These are phyloP conservation scores for Andrena marginata DNA, from an alignment of 2,888 invertebrate genomes.

Conservation along the genomic window DNA sequence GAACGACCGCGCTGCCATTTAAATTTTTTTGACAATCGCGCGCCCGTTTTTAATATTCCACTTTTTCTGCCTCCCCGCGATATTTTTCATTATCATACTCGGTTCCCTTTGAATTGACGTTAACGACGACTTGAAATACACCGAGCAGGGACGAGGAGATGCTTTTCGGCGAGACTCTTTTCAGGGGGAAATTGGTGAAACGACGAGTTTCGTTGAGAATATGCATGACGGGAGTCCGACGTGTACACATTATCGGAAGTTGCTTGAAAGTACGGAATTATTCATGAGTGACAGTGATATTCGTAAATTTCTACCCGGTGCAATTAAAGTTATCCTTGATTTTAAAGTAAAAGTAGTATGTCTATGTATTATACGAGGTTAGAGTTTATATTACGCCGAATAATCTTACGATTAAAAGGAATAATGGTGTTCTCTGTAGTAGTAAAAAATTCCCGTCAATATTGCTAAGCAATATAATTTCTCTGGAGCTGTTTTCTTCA, in stretches of 20 bases:
- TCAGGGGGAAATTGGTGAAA: not conserved
- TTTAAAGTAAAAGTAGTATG: no score
- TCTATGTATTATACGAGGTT: no score
- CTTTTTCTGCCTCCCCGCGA: not conserved
- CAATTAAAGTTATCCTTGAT: no score
- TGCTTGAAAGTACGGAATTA: not conserved
- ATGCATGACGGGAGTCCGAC: no score
- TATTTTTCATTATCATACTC: constrained; percentile 25
- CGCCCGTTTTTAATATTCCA: constrained; percentile 24
- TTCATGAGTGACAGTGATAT: not conserved
- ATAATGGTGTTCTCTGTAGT: no score
- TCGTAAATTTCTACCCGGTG: no score
- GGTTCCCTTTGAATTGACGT: not conserved
- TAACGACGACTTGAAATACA: not conserved
- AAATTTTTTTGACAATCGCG: constrained; percentile 39
- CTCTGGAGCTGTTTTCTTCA: not conserved
- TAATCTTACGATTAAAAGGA: no score
- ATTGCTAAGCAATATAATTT: no score
- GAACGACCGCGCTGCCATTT: not conserved
- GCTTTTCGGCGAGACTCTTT: not conserved
- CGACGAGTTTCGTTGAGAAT: not conserved
- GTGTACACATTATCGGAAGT: not conserved
- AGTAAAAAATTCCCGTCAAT: no score
- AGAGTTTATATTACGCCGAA: no score
- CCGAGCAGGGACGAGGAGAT: not conserved